Conservation (phyloP, 1,140 invertebrate species). For the Lysiphlebus fabarum region DNA sequence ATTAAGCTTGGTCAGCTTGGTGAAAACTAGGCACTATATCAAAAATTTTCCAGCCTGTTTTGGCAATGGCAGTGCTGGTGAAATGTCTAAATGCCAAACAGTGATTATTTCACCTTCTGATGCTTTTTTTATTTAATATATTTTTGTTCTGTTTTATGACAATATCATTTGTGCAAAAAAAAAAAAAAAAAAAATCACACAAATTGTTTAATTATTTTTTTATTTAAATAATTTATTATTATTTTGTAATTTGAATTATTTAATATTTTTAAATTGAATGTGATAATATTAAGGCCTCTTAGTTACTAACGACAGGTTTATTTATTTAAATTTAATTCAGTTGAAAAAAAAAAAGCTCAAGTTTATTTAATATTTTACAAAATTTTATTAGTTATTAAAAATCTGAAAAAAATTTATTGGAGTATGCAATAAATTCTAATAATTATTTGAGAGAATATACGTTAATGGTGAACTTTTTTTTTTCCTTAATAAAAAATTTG, state of each 20-base stretch:
- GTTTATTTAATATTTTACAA: constrained; percentile 12
- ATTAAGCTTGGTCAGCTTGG: too few relatives aligned
- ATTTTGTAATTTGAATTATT: constrained; percentile 9
- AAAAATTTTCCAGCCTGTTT: constrained; percentile 15
- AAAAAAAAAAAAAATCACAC: neutral
- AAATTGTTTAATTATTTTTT: neutral
- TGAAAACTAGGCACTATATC: neutral
- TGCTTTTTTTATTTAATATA: too few relatives aligned
- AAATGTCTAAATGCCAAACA: neutral
- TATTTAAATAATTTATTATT: too few relatives aligned
- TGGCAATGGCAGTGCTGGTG: constrained; percentile 14
- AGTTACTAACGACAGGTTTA: constrained; percentile 49
- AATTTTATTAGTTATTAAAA: too few relatives aligned
- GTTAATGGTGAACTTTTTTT: too few relatives aligned
- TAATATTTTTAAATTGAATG: constrained; percentile 35
- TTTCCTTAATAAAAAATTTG: too few relatives aligned
- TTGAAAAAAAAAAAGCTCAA: constrained; percentile 19
- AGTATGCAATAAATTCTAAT: too few relatives aligned
- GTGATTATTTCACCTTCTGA: too few relatives aligned
- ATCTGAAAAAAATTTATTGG: too few relatives aligned
- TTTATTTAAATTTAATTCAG: constrained; percentile 2
- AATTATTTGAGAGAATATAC: too few relatives aligned
- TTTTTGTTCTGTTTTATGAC: neutral
- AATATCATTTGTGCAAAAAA: neutral
- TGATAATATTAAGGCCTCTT: constrained; percentile 54